Conservation (phyloP, 2,888 invertebrate species). For the Chloroclysta siterata region DNA sequence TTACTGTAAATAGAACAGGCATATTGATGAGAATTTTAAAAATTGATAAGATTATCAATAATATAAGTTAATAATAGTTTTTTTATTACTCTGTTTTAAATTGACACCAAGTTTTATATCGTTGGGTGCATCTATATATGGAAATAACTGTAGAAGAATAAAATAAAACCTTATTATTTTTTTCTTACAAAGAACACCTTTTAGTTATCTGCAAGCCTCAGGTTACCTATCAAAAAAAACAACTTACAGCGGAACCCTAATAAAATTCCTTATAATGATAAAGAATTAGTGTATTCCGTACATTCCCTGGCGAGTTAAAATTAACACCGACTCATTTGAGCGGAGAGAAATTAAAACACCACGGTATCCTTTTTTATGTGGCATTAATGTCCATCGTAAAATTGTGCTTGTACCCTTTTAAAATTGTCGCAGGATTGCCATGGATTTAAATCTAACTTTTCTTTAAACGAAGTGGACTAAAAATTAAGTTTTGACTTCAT, state of each 20-base stretch:
- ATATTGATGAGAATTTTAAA: no score
- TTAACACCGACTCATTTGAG: conserved; percentile 80
- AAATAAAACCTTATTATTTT: no score
- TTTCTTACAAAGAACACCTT: no score
- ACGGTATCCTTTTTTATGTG: conserved; percentile 80
- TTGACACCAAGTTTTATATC: no score
- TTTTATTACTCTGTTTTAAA: no score
- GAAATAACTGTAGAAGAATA: no score
- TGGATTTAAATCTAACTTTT: conserved; percentile 34
- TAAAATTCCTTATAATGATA: conserved; percentile 74
- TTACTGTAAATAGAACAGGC: no score
- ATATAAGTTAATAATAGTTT: no score
- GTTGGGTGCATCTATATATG: no score
- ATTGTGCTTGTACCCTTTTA: conserved; percentile 68
- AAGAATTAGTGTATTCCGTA: conserved; percentile 71
- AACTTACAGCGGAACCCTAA: conserved; percentile 40
- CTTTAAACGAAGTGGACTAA: conserved; percentile 4
- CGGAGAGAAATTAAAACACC: conserved; percentile 79
- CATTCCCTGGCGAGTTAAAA: conserved; percentile 69
- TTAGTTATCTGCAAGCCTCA: not conserved
- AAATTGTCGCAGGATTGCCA: conserved; percentile 60
- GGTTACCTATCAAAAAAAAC: conserved; percentile 11
- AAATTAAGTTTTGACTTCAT: not conserved
- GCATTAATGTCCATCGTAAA: conserved; percentile 81
- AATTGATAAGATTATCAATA: no score